Conservation (phyloP, 2,113 vertebrate species). For the Myotis davidii region DNA sequence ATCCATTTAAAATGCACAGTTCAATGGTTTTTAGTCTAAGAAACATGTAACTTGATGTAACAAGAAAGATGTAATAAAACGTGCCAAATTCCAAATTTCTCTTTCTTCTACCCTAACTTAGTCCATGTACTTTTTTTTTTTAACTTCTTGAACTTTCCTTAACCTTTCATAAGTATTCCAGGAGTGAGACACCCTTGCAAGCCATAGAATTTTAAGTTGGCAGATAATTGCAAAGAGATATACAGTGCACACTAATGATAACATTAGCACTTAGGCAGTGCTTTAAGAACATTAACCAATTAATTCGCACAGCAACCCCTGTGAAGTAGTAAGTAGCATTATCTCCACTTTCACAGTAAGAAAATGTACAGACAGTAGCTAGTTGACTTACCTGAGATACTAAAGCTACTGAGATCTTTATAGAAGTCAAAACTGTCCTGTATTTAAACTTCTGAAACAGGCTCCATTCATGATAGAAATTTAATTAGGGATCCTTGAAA, state of each 20-base stretch:
- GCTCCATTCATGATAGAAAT: not conserved
- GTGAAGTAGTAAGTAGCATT: not conserved
- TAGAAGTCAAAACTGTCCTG: slow-evolving; percentile 39
- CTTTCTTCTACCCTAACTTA: not conserved
- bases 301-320: slow-evolving; percentile 19
- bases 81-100: slow-evolving; percentile 10
- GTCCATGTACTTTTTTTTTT: not conserved
- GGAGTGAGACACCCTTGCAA: not conserved
- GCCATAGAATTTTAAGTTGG: slow-evolving; percentile 55
- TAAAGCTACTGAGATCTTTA: slow-evolving; percentile 5
- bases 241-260: slow-evolving; percentile 45
- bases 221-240: slow-evolving; percentile 60
- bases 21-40: not conserved
- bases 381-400: slow-evolving; percentile 15
- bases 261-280: slow-evolving; percentile 27
- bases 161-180: not conserved
- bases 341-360: slow-evolving; percentile 6
- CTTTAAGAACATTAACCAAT: slow-evolving; percentile 50
- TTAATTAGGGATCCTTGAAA: not conserved
- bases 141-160: slow-evolving; percentile 60
- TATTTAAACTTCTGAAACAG: slow-evolving; percentile 39
- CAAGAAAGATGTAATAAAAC: slow-evolving; percentile 15
- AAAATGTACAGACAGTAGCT: slow-evolving; percentile 21
- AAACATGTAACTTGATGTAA: not conserved
- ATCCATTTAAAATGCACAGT: not conserved